These are phyloP conservation scores for Castor canadensis DNA, from an alignment of 2,113 vertebrate species.

Conservation along the genomic window DNA sequence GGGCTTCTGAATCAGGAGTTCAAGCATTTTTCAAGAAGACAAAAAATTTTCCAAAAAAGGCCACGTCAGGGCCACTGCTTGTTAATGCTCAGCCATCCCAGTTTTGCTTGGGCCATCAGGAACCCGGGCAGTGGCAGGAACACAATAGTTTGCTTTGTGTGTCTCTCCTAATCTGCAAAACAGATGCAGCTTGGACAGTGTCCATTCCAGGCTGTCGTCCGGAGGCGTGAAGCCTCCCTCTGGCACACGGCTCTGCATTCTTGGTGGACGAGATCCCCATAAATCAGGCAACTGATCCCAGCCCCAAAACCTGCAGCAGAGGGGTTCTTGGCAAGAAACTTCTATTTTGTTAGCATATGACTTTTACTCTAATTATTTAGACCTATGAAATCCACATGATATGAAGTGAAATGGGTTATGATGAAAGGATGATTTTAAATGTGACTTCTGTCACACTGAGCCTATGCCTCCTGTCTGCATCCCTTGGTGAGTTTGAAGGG, in stretches of 20 bases:
- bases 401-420: conserved; percentile 66
- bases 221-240: conserved; percentile 34
- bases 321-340: conserved; percentile 70
- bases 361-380: conserved; percentile 66
- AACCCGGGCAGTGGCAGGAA: neutral
- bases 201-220: conserved; percentile 43
- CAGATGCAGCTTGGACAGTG: conserved; percentile 61
- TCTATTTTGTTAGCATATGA: conserved; percentile 34
- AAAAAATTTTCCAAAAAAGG: conserved; percentile 9
- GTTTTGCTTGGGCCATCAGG: conserved; percentile 8
- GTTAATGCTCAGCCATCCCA: neutral
- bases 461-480: conserved; percentile 64
- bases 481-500: conserved; percentile 48
- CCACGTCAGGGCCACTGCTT: neutral
- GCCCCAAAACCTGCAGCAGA: conserved; percentile 70
- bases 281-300: conserved; percentile 71
- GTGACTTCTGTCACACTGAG: conserved; percentile 16
- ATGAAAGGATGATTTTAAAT: conserved; percentile 42
- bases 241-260: conserved; percentile 69
- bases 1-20: neutral
- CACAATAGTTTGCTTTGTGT: conserved; percentile 62
- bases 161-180: conserved; percentile 74
- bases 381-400: conserved; percentile 34
- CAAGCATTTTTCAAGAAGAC: conserved; percentile 38
- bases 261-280: conserved; percentile 64